A percentile compares a stretch with the other conserved stretches of the same genome.
Evolutionary conservation across 2,113 vertebrate species (phyloP).

Genomic region (Mesembrinibis cayennensis): DNA sequence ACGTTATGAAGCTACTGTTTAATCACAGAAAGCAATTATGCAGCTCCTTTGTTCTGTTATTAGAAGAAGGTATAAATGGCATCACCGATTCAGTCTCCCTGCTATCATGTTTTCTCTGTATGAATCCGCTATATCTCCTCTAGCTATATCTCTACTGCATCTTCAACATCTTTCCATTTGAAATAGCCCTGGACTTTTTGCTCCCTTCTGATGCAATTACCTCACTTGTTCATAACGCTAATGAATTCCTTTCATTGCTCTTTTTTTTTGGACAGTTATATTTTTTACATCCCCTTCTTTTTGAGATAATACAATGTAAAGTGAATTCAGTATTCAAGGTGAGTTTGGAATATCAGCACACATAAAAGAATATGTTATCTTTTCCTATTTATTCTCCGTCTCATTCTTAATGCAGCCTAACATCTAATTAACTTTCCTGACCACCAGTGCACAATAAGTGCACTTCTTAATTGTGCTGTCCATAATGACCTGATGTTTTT

Average conservation of each 20-base stretch:
- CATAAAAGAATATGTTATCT: neutral
- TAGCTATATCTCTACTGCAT: neutral
- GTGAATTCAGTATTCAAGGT: neutral
- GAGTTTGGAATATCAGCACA: neutral
- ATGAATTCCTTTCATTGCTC: neutral
- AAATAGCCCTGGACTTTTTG: neutral
- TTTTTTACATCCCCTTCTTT: neutral
- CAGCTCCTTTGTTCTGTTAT: neutral
- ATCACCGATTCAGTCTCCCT: neutral
- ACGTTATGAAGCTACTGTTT: neutral
- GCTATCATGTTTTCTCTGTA: neutral
- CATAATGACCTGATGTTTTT: neutral
- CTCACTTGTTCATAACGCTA: neutral
- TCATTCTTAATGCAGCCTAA: constrained; percentile 2
- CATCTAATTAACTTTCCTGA: constrained; percentile 36
- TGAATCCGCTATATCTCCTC: neutral
- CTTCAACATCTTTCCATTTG: neutral
- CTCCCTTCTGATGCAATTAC: neutral
- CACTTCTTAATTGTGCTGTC: constrained; percentile 10
- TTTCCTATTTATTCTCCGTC: neutral
- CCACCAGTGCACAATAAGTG: neutral
- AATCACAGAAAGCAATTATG: constrained; percentile 22
- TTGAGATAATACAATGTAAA: neutral
- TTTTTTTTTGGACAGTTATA: neutral
- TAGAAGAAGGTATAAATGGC: neutral